Base-by-base conservation (phyloP, 2,113 vertebrate genomes). In the Alosa alosa region DNA sequence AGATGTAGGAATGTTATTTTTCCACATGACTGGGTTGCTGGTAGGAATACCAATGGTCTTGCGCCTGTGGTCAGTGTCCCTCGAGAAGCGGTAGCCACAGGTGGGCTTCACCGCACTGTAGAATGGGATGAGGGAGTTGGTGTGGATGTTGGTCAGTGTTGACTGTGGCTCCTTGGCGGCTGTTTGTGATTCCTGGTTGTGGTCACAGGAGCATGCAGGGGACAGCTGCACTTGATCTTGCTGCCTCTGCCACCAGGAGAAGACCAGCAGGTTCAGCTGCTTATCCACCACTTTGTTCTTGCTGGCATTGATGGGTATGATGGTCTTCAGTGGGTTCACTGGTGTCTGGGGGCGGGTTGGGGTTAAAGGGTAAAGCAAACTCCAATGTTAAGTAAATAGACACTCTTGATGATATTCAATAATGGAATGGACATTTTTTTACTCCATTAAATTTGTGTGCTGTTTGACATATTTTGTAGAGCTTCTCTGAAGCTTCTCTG, bases 101-200 rank as follows among this genome's bases (percentile, higher is more conserved):
- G 88, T 88, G 0, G 93, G 89, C 36, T 89, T 93, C 89, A 95
- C 91, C 0, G 86, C 15, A 0, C 95, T 95, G 89, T 90, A 91
- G 94, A 96, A 96, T 11, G 95, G 94, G 0, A 15, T 85, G 90
- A 93, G 91, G 0, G 91, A 94, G 90, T 93, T 95, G 88, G 93
- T 50, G n/a, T 11, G 82, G 1, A 78, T 60, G 6, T 50, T 0
- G 75, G 81, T 0, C 1, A 90, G 88, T 6, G 3, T 3, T 39
- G 81, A 45, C 31, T 10, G 0, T 31, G 72, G 49, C 81, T 47
- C 81, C 5, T 18, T 41, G 47, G 7, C 18, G 4, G 8, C 31
- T 18, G 20, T 18, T 39, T 18, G 46, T 57, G 25, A 18, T 17
- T 36, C 31, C 31, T 41, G 2, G 31, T 78, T 4, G 15, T 0